Percentiles rank a stretch among this genome's conserved stretches.
Evolutionary conservation across 2,888 invertebrate genomes (phyloP).

Genomic region (Papilio gigon): DNA sequence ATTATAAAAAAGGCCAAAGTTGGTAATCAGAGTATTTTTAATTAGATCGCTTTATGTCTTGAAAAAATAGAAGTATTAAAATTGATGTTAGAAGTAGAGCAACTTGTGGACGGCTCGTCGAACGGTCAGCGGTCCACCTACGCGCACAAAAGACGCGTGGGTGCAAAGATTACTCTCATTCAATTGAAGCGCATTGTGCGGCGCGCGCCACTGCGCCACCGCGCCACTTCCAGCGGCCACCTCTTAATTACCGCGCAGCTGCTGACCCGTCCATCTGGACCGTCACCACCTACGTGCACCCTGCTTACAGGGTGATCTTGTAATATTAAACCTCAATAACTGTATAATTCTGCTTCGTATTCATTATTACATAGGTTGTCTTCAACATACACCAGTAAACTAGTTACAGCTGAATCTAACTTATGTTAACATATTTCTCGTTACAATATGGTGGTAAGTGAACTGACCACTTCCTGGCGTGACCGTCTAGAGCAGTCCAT

Average conservation of each 20-base stretch:
- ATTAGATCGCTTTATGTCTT: background rate
- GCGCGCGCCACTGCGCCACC: constrained; percentile 78
- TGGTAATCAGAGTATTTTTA: background rate
- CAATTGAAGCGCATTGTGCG: constrained; percentile 82
- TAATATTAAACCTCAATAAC: constrained; percentile 6
- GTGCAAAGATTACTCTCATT: constrained; percentile 83
- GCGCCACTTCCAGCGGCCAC: constrained; percentile 79
- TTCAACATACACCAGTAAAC: background rate
- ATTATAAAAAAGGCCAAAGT: background rate
- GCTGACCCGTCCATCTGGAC: constrained; percentile 81
- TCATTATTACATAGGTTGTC: background rate
- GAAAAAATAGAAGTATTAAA: background rate
- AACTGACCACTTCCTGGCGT: no score
- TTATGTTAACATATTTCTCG: no score
- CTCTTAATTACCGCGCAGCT: constrained; percentile 82
- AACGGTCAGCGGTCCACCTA: constrained; percentile 81
- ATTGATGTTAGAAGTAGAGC: constrained; percentile 60
- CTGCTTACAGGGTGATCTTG: constrained; percentile 64
- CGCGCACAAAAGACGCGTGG: constrained; percentile 79
- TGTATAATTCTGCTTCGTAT: background rate
- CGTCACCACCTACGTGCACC: constrained; percentile 72
- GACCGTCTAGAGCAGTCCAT: no score
- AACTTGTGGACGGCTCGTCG: constrained; percentile 48
- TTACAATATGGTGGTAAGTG: no score
- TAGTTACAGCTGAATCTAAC: background rate